phyloP scores from a whole-genome alignment of 2,113 vertebrate species.

The Pogonocichla stellata region DNA sequence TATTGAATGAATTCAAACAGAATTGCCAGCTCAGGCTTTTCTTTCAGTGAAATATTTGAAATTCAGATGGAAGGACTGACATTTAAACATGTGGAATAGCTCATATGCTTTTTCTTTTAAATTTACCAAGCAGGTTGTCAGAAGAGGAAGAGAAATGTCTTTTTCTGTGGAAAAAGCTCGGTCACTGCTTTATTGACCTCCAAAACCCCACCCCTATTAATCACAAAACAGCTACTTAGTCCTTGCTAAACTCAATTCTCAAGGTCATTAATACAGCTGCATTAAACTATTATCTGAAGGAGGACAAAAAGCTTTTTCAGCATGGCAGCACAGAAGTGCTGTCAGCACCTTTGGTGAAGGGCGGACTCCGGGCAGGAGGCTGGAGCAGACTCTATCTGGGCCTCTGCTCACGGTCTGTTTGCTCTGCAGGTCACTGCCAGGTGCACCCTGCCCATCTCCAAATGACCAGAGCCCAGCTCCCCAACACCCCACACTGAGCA shows the following conservation, averaged over 20 bases:
- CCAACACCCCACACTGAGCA: neutral
- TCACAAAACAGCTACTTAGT: slow-evolving; percentile 2
- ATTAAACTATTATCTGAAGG: neutral
- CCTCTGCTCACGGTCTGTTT: neutral
- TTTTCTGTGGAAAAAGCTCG: neutral
- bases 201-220: neutral
- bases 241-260: neutral
- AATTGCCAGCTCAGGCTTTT: neutral
- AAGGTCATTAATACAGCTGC: neutral
- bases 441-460: neutral
- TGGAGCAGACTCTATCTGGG: neutral
- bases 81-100: slow-evolving; percentile 30
- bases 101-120: neutral
- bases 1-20: neutral
- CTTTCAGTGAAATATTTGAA: slow-evolving; percentile 18
- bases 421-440: neutral
- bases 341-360: neutral
- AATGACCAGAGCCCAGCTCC: neutral
- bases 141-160: neutral
- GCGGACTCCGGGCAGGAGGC: neutral
- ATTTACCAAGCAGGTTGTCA: slow-evolving; percentile 12
- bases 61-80: slow-evolving; percentile 20
- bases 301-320: slow-evolving; percentile 1
- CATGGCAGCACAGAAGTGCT: neutral
- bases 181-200: slow-evolving; percentile 26